phyloP scores from a whole-genome alignment of 2,113 vertebrate species.

The Calcarius ornatus region DNA sequence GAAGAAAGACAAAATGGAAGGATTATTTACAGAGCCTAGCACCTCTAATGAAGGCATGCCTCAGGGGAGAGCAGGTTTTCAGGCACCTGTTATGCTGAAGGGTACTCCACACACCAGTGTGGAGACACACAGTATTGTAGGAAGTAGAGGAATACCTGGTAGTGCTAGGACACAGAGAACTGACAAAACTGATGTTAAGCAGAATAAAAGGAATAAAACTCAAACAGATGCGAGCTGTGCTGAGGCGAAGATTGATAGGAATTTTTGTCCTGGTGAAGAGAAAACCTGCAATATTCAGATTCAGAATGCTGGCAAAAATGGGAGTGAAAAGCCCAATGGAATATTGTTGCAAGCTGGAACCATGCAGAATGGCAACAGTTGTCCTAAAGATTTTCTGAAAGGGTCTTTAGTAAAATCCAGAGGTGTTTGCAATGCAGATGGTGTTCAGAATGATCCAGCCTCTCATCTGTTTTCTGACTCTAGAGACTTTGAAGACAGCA shows the following conservation, averaged over 20 bases:
- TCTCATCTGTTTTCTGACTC: constrained; percentile 68
- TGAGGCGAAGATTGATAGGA: background rate
- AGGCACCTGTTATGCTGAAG: background rate
- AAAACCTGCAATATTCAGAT: constrained; percentile 9
- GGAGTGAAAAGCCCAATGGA: background rate
- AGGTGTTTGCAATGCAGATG: background rate
- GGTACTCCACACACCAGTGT: background rate
- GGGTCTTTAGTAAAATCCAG: background rate
- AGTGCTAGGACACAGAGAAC: background rate
- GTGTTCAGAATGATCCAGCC: constrained; percentile 57
- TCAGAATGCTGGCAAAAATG: background rate
- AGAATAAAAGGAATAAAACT: background rate
- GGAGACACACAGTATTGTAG: background rate
- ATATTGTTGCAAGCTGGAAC: background rate
- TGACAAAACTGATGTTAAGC: background rate
- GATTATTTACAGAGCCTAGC: background rate
- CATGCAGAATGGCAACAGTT: background rate
- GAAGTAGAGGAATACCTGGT: background rate
- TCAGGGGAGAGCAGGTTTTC: background rate
- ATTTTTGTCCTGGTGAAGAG: background rate
- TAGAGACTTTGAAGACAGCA: constrained; percentile 86
- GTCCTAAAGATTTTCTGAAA: constrained; percentile 20
- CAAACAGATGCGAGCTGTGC: background rate
- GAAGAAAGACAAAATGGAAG: background rate
- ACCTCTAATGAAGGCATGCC: background rate